Evolutionary conservation across 2,797 vertebrate species (phyloP), one percentile per base, ranked within the genome.

Genomic region (Enteromius viviparus): DNA sequence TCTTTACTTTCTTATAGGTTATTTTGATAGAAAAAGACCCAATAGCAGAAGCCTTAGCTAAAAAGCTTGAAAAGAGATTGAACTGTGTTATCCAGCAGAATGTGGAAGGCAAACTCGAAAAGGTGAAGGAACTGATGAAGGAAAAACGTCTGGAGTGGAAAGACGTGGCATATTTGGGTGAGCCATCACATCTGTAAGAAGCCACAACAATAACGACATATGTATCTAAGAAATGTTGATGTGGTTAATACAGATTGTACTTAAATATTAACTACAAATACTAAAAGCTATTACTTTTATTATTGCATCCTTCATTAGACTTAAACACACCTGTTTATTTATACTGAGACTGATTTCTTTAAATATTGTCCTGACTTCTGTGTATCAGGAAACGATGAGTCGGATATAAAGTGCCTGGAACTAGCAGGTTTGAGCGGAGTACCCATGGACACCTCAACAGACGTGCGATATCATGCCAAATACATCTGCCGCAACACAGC

Each of bases 91-190:
- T 95, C 1, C 49, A 90, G 81, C 68, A 88, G 62, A 90, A 86
- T 0, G 90, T 93, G 2, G 72, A 88, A 1, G 88, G 96, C 83
- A 96, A 95, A 17, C 89, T 94, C 19, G 64, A 89, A 0, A 72
- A 92, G 0, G 81, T 98, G 49, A 85, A 94, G 21, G 53, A 72
- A 0, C 88, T 95, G 80, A 88, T 95, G 84, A 78, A 91, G 82
- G 19, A 94, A 66, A 92, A 87, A 89, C 75, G 88, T 0, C 88
- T 99, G 74, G 88, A 85, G 70, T 98, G 97, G 97, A 96, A 95
- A 84, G 94, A 98, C 65, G 94, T 98, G 8, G 97, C 98, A 0
- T 99, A 95, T 82, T 93, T 98, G 89, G 98, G 98, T 99, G 64
- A 91, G 87, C 34, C 0, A 6, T 0, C 34, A 49, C 6, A n/a